Evolutionary conservation across 2,797 vertebrate species (phyloP), one percentile per base, ranked within the genome.

Genomic region (Notamacropus eugenii): DNA sequence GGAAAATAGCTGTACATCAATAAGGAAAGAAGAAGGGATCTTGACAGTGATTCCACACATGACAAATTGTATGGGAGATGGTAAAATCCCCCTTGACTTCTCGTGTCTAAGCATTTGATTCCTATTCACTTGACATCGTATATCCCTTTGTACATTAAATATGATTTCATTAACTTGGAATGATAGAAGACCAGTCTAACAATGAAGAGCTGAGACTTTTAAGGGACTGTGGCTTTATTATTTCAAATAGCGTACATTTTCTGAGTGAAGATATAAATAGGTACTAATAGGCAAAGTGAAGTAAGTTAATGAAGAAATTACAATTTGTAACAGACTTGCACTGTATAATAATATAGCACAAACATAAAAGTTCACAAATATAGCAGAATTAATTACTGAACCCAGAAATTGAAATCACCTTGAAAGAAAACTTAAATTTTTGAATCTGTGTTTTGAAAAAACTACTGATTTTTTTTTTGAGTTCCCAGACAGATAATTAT

Each of bases 281-380:
- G 28, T 95, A 92, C 91, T 97, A 97, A 95, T 96, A 97, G 96
- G 91, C 93, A 96, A 97, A 95, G 52, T 97, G 91, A 55, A 82
- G 90, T 55, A 97, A 95, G 96, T 96, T 92, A 96, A 97, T 96
- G 91, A n/a, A 97, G 74, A 96, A 96, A 97, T 97, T 97, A 94
- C n/a, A 96, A 92, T 67, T 96, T 96, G 74, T 90, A 59, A 95
- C 96, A 94, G 92, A 93, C 31, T 28, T 96, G 92, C 74, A 94
- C 94, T 92, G 16, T 96, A 56, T 92, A 95, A 96, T 97, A 96
- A 93, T 95, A 31, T 93, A 74, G 92, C 90, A 90, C 94, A 96
- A 96, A 96, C 54, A 74, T 24, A 95, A 97, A 97, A 93, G 93
- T 92, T 87, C 90, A 91, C 94, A 97, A 97, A 94, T 55, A 95